Conservation (phyloP, 1,140 invertebrate species). For the Mamestra configurata region DNA sequence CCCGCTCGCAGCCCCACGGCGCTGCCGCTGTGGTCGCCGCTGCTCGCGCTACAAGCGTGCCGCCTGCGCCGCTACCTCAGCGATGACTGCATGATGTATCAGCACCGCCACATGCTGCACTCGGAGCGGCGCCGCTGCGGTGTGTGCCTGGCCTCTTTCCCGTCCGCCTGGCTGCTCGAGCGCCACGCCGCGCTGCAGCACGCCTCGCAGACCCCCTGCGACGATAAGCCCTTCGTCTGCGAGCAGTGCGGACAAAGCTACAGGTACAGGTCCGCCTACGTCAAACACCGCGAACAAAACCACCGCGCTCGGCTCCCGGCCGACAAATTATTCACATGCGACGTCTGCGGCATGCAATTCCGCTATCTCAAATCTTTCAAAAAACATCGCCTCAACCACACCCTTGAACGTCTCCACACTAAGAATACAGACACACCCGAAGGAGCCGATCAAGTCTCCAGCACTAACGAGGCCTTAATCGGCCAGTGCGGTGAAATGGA, state of each 20-base stretch:
- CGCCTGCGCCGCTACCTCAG: constrained; percentile 87
- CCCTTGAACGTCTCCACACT: constrained; percentile 93
- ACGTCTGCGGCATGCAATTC: constrained; percentile 96
- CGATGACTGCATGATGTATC: constrained; percentile 83
- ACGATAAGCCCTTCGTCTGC: constrained; percentile 97
- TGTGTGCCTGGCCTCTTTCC: constrained; percentile 94
- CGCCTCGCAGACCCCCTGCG: constrained; percentile 87
- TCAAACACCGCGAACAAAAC: constrained; percentile 96
- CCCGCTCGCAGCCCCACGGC: constrained; percentile 88
- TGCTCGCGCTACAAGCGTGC: constrained; percentile 85
- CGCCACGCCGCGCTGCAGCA: constrained; percentile 94
- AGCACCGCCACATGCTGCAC: constrained; percentile 79
- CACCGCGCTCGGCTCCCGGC: constrained; percentile 94
- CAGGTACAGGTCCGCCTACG: constrained; percentile 95
- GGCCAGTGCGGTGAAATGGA: constrained; percentile 87
- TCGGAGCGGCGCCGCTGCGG: constrained; percentile 91
- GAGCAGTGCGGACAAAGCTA: constrained; percentile 97
- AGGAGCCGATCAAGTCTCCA: constrained; percentile 91
- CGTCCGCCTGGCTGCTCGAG: constrained; percentile 94
- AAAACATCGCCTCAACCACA: constrained; percentile 95
- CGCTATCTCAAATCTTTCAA: constrained; percentile 96
- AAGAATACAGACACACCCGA: constrained; percentile 88
- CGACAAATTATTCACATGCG: constrained; percentile 96
- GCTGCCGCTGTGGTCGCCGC: constrained; percentile 87
- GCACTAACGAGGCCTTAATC: constrained; percentile 91